phyloP scores from a whole-genome alignment of 23 tunicate species.

The Trididemnum clinides region DNA sequence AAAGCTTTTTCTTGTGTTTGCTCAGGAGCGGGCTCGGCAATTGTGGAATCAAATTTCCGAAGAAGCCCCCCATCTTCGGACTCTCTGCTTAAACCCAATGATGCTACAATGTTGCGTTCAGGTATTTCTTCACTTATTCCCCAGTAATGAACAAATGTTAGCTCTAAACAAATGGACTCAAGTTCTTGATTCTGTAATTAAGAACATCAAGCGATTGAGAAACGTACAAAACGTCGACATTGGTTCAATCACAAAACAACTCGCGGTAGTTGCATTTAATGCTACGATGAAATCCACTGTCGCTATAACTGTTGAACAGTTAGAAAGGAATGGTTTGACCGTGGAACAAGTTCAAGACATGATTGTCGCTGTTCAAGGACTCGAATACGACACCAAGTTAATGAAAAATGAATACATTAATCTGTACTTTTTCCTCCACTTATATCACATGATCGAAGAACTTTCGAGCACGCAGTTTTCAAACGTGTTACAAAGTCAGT shows the following conservation, averaged over 20 bases:
- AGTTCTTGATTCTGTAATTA: constrained; percentile 13
- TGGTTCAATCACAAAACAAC: not conserved
- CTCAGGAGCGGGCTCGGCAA: not conserved
- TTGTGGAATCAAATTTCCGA: constrained; percentile 20
- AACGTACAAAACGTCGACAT: not conserved
- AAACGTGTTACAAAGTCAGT: not conserved
- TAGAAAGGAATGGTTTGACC: not conserved
- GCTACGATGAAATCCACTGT: not conserved
- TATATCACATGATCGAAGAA: not conserved
- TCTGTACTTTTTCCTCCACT: constrained; percentile 14
- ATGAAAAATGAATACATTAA: constrained; percentile 14
- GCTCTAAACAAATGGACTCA: constrained; percentile 19
- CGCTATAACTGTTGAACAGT: not conserved
- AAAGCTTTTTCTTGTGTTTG: constrained; percentile 1
- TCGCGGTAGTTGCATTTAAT: constrained; percentile 8
- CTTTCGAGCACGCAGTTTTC: not conserved
- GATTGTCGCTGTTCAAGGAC: not conserved
- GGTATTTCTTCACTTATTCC: not conserved
- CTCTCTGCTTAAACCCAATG: constrained; percentile 24
- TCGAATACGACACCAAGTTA: not conserved
- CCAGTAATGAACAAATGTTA: not conserved
- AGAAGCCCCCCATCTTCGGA: constrained; percentile 19
- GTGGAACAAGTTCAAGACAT: constrained; percentile 29
- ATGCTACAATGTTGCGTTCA: constrained; percentile 12
- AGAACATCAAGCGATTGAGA: not conserved